These are phyloP conservation scores for Drosophila pseudotakahashii DNA, from an alignment of 2,888 invertebrate genomes.

Conservation along the genomic window DNA sequence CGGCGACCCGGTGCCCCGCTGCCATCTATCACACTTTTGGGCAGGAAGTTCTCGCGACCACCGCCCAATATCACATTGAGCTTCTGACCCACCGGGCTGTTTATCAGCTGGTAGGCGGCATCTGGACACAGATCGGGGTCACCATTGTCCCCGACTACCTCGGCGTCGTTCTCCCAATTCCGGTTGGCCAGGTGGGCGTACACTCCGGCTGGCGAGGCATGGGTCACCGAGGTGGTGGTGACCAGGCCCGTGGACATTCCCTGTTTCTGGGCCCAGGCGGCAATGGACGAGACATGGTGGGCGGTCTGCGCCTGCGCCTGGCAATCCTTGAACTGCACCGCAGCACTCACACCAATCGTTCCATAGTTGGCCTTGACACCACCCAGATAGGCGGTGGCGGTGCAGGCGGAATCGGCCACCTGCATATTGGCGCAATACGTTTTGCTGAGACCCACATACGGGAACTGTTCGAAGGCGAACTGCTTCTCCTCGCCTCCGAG, in stretches of 20 bases:
- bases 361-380: slow-evolving; percentile 92
- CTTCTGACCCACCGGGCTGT: slow-evolving; percentile 87
- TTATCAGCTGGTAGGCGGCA: slow-evolving; percentile 90
- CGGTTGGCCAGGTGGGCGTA: slow-evolving; percentile 90
- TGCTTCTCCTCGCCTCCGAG: slow-evolving; percentile 91
- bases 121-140: slow-evolving; percentile 87
- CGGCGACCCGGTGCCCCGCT: slow-evolving; percentile 85
- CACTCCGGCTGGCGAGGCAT: slow-evolving; percentile 91
- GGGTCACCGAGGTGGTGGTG: slow-evolving; percentile 92
- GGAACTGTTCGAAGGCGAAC: slow-evolving; percentile 91
- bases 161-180: slow-evolving; percentile 90
- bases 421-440: slow-evolving; percentile 92
- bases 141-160: slow-evolving; percentile 85
- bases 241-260: slow-evolving; percentile 89
- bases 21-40: slow-evolving; percentile 85
- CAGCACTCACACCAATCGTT: slow-evolving; percentile 90
- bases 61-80: slow-evolving; percentile 92
- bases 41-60: slow-evolving; percentile 88
- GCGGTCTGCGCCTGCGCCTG: slow-evolving; percentile 86
- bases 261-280: slow-evolving; percentile 89
- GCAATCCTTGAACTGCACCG: slow-evolving; percentile 88
- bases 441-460: slow-evolving; percentile 91
- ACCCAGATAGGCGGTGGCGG: slow-evolving; percentile 91
- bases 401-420: slow-evolving; percentile 94
- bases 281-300: slow-evolving; percentile 88